phyloP scores from a whole-genome alignment of 1,140 invertebrate species.

The Drosophila sechellia region DNA sequence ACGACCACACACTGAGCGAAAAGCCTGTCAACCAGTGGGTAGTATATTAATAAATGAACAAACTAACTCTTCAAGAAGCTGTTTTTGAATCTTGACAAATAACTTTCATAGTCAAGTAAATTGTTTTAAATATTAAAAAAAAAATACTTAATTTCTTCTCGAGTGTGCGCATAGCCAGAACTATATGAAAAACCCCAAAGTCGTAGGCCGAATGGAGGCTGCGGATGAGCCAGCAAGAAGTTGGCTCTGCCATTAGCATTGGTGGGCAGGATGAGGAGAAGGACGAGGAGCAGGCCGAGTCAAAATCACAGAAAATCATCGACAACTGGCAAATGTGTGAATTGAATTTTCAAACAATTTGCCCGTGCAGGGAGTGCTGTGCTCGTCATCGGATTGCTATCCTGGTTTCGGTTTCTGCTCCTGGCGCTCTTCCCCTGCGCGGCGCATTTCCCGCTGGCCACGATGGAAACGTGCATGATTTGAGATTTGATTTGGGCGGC shows the following conservation, averaged over 20 bases:
- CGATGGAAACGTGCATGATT: constrained; percentile 71
- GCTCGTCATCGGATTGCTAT: constrained; percentile 12
- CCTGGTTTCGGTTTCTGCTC: constrained; percentile 33
- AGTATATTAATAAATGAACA: too few species aligned
- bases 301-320: constrained; percentile 79
- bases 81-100: too few species aligned
- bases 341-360: constrained; percentile 83
- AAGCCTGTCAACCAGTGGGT: not conserved
- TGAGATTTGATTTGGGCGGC: constrained; percentile 77
- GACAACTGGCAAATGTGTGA: constrained; percentile 82
- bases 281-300: constrained; percentile 25
- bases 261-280: not conserved
- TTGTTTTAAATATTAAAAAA: too few species aligned
- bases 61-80: too few species aligned
- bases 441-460: constrained; percentile 1
- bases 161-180: constrained; percentile 6
- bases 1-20: not conserved
- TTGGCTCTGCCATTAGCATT: constrained; percentile 32
- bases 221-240: constrained; percentile 61
- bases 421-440: constrained; percentile 37
- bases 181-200: constrained; percentile 48
- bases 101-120: too few species aligned
- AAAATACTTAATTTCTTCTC: not conserved
- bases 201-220: constrained; percentile 21
- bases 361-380: constrained; percentile 54